These are phyloP conservation scores for Microdon myrmicae DNA, from an alignment of 2,888 invertebrate species.

Conservation along the genomic window DNA sequence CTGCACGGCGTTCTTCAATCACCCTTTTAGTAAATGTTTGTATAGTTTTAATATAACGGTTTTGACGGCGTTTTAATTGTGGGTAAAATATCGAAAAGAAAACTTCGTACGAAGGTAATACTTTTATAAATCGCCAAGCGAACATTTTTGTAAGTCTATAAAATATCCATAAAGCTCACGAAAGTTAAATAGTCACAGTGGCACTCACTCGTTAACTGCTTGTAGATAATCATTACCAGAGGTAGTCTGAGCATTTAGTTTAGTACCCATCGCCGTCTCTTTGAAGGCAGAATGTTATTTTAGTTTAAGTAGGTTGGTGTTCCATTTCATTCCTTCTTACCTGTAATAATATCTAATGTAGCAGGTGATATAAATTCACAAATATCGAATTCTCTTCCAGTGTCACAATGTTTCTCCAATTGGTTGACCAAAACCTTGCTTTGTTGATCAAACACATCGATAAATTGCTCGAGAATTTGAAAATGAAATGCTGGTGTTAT, in stretches of 20 bases:
- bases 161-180: slow-evolving; percentile 6
- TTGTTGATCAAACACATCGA: slow-evolving; percentile 76
- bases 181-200: background rate
- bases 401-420: slow-evolving; percentile 67
- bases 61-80: slow-evolving; percentile 53
- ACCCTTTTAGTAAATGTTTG: slow-evolving; percentile 61
- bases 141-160: slow-evolving; percentile 56
- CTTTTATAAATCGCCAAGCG: slow-evolving; percentile 57
- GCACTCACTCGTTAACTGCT: slow-evolving; percentile 73
- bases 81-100: slow-evolving; percentile 56
- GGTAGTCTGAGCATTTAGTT: slow-evolving; percentile 69
- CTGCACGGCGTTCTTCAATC: slow-evolving; percentile 58
- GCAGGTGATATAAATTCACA: slow-evolving; percentile 72
- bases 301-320: too few species aligned
- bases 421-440: slow-evolving; percentile 70
- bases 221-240: slow-evolving; percentile 75
- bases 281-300: background rate
- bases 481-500: slow-evolving; percentile 84
- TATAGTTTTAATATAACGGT: slow-evolving; percentile 57
- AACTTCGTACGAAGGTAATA: slow-evolving; percentile 56
- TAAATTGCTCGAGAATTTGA: slow-evolving; percentile 78
- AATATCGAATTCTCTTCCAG: slow-evolving; percentile 68
- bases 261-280: slow-evolving; percentile 63
- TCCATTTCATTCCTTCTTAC: too few species aligned
- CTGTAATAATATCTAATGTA: slow-evolving; percentile 71